A percentile compares a stretch with the other conserved stretches of the same genome.
Conservation (phyloP, 2,797 vertebrate species). For the Pseudomugil tenellus region DNA sequence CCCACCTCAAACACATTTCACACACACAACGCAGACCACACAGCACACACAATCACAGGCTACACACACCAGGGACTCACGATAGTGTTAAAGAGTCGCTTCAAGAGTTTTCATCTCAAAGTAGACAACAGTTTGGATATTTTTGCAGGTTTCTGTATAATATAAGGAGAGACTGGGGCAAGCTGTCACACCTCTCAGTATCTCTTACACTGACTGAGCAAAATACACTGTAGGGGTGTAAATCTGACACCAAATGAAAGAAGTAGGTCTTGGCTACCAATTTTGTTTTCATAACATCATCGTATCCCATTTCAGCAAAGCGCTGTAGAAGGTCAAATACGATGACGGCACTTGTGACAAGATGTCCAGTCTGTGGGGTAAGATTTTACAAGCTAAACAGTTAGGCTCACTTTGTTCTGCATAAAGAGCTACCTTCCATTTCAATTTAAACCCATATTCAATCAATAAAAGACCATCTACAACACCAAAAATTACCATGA, state of each 20-base stretch:
- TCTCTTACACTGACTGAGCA: conserved; percentile 1
- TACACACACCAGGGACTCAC: conserved; percentile 12
- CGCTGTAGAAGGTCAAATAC: neutral
- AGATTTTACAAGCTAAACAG: neutral
- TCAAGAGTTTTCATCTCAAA: neutral
- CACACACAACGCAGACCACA: conserved; percentile 75
- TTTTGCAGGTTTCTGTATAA: neutral
- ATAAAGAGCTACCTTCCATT: neutral
- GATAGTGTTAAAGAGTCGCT: neutral
- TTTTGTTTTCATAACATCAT: neutral
- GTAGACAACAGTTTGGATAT: neutral
- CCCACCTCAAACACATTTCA: conserved; percentile 77
- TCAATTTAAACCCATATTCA: neutral
- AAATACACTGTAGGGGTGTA: neutral
- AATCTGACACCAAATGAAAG: neutral
- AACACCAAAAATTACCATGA: neutral
- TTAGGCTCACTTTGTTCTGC: neutral
- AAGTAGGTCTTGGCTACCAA: neutral
- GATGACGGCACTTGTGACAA: neutral
- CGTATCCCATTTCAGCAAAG: neutral
- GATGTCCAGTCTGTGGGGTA: neutral
- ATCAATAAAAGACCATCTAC: neutral
- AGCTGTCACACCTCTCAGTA: neutral
- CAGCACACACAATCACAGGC: conserved; percentile 53
- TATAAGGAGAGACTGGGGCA: neutral